Evolutionary conservation across 92 coral and sea anemone genomes (phyloP), one percentile per base, ranked within the genome.

Genomic region (Porites rus): DNA sequence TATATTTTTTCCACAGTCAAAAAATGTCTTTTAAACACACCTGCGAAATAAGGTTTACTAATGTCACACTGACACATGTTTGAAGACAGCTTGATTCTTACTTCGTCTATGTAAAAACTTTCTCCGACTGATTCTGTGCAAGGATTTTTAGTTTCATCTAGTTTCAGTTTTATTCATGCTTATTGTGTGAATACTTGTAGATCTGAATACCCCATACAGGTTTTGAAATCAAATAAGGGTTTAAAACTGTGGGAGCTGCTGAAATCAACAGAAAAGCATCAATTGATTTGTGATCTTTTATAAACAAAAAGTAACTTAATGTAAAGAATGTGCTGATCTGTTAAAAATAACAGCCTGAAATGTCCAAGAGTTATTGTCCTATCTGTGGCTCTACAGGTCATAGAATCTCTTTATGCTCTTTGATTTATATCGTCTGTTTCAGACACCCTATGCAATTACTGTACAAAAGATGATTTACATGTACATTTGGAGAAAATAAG

Each of bases 261-360:
- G 50, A 79, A 67, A 51, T 74, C 74, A 7, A 51, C 51, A 28
- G 60, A 6, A 28, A 69, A 69, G 25, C 14, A 50, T 68, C 56
- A 51, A 53, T 56, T 56, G n/a, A 68, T 68, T 69, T 7, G 28
- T 28, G 21, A 22, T 53, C n/a, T 80, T 68, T 80, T 80, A 13
- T 25, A 80, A 80, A 80, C 84, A 80, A 80, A 80, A 69, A 68
- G 84, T 68, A 68, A 69, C 67, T 24, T 80, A 7, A 51, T 67
- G 76, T 28, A 53, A 68, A 67, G 56, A 25, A 61, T 31, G 31
- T 68, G 17, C 10, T 72, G 76, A 72, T 72, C 76, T 19, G 20
- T 51, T 78, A 2, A 78, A 65, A 63, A 19, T 14, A 16, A 51
- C 12, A 78, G 11, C 38, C 20, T 50, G 61, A 67, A 4, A 53